Percentiles rank a stretch among this genome's conserved stretches.
These are phyloP conservation scores for Centropus bengalensis DNA, from an alignment of 2,113 vertebrate genomes.

Conservation along the genomic window DNA sequence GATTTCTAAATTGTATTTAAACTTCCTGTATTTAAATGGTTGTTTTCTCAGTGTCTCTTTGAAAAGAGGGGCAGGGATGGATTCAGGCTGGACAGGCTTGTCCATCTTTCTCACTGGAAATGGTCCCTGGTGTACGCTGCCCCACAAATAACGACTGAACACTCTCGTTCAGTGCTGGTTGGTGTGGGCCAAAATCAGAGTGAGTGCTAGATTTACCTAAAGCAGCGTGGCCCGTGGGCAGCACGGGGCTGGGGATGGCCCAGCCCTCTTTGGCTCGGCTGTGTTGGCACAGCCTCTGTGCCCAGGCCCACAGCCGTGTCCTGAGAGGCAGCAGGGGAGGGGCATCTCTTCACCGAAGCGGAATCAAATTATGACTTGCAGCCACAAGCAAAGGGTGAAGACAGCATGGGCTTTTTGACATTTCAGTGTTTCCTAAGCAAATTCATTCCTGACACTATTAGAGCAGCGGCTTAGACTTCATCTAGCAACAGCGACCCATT, in stretches of 20 bases:
- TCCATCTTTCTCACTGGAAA: not conserved
- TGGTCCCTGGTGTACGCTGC: not conserved
- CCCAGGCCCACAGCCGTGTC: rapidly evolving
- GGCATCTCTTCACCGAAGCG: not conserved
- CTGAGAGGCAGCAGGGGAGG: not conserved
- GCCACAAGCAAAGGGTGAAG: not conserved
- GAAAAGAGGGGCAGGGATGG: rapidly evolving
- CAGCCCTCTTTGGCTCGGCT: not conserved
- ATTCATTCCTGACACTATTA: not conserved
- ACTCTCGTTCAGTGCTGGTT: not conserved
- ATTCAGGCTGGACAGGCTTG: not conserved
- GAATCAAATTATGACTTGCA: not conserved
- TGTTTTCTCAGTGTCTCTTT: slow-evolving; percentile 44
- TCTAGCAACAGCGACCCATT: not conserved
- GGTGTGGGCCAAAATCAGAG: not conserved
- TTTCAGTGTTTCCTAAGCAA: not conserved
- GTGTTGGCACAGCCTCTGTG: not conserved
- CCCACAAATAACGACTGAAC: not conserved
- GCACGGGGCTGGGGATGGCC: rapidly evolving
- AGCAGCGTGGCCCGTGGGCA: rapidly evolving
- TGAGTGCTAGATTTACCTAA: not conserved
- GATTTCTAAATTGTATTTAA: slow-evolving; percentile 70
- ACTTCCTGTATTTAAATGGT: slow-evolving; percentile 45
- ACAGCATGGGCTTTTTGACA: not conserved
- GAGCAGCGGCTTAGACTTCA: not conserved